These are phyloP conservation scores for Zosterops japonicus DNA, from an alignment of 2,113 vertebrate species.

Conservation along the genomic window DNA sequence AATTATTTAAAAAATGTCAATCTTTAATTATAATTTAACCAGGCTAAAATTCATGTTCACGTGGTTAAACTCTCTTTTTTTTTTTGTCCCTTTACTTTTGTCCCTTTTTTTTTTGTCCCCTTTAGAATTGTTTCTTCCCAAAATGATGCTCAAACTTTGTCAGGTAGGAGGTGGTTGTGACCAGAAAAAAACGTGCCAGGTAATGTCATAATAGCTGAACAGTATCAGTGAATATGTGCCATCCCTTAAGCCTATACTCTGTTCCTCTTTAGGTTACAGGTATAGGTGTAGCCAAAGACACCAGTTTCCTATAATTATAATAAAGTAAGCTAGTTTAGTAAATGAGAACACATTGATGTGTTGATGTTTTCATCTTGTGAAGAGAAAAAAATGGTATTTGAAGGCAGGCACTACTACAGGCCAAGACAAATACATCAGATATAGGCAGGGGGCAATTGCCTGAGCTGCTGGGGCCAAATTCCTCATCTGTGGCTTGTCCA, in stretches of 20 bases:
- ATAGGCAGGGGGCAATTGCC: fast-evolving
- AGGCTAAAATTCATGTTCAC: neutral
- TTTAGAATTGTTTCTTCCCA: neutral
- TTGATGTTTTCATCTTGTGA: no score
- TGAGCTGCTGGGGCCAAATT: neutral
- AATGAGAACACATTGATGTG: neutral
- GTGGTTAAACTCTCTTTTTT: neutral
- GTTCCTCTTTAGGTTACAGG: neutral
- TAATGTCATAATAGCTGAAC: neutral
- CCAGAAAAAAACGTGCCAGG: neutral
- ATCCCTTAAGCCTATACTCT: neutral
- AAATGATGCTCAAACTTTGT: neutral
- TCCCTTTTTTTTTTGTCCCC: neutral
- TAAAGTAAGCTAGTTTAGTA: neutral
- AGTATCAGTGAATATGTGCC: neutral
- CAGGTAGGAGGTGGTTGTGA: neutral
- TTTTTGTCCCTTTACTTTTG: neutral
- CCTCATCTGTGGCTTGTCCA: neutral
- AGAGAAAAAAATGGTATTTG: neutral
- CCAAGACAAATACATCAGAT: neutral
- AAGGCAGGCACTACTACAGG: neutral
- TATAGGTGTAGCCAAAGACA: neutral
- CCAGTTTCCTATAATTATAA: neutral
- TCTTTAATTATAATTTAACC: neutral
- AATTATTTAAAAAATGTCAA: neutral